Percentiles rank a stretch among this genome's conserved stretches.
phyloP scores from a whole-genome alignment of 2,888 invertebrate genomes.

The Muschampia plurimacula region DNA sequence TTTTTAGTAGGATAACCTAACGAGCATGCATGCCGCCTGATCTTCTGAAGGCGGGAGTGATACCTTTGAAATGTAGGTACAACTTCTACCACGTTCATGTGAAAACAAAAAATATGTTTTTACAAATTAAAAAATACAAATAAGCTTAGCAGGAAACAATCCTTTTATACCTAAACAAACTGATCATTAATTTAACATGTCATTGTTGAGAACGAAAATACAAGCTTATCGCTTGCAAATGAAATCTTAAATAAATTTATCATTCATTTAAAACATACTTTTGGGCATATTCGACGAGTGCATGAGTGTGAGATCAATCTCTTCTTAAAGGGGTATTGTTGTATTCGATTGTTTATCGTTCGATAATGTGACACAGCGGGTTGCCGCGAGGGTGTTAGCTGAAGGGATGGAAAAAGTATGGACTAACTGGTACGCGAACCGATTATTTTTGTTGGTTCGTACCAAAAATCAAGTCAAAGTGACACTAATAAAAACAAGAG shows the following conservation, averaged over 20 bases:
- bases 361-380: slow-evolving; percentile 66
- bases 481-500: too few species aligned
- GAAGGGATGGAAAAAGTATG: background rate
- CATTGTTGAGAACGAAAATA: slow-evolving; percentile 21
- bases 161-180: background rate
- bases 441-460: background rate
- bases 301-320: slow-evolving; percentile 27
- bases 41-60: too few species aligned
- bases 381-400: slow-evolving; percentile 58
- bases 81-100: too few species aligned
- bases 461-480: background rate
- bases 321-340: slow-evolving; percentile 37
- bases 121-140: slow-evolving; percentile 39
- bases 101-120: background rate
- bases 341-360: slow-evolving; percentile 63
- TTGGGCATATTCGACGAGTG: slow-evolving; percentile 20
- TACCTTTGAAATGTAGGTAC: too few species aligned
- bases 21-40: too few species aligned
- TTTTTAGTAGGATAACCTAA: too few species aligned
- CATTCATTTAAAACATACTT: slow-evolving; percentile 36
- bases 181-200: slow-evolving; percentile 23
- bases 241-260: slow-evolving; percentile 35
- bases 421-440: background rate
- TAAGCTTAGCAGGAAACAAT: background rate
- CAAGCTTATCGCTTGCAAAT: slow-evolving; percentile 31